Conservation (phyloP, 2,113 vertebrate species). For the Anas platyrhynchos region DNA sequence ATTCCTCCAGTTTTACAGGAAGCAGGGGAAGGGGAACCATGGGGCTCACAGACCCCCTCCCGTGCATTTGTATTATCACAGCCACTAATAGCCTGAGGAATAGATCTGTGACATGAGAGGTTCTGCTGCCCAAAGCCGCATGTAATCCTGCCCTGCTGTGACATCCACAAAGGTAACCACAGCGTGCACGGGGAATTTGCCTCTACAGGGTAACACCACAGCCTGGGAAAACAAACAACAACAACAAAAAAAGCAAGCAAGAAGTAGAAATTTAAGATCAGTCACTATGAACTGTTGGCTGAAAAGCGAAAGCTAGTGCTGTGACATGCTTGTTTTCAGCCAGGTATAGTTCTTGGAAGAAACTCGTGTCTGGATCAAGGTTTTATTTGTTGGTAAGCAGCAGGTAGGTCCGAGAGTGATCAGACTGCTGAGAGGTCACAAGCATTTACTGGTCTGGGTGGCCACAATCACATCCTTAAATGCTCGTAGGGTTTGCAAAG, state of each 20-base stretch:
- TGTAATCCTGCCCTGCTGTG: neutral
- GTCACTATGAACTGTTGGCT: neutral
- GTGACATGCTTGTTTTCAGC: neutral
- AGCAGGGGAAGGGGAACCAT: neutral
- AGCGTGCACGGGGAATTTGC: accelerated
- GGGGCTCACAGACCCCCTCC: neutral
- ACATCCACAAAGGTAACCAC: neutral
- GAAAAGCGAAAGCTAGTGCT: neutral
- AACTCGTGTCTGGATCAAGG: neutral
- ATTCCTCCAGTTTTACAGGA: neutral
- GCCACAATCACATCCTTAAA: neutral
- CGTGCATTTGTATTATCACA: neutral
- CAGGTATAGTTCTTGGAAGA: neutral
- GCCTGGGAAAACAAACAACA: too few relatives aligned
- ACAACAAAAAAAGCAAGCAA: neutral
- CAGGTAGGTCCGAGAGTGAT: neutral
- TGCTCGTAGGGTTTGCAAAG: neutral
- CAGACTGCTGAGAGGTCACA: neutral
- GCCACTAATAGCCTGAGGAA: neutral
- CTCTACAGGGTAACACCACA: neutral
- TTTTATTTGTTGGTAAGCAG: neutral
- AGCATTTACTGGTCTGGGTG: neutral
- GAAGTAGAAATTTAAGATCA: neutral
- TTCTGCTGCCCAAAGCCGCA: neutral
- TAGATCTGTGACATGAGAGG: neutral